phyloP scores from a whole-genome alignment of 1,140 invertebrate genomes.

The Lutraria rhynchaena region DNA sequence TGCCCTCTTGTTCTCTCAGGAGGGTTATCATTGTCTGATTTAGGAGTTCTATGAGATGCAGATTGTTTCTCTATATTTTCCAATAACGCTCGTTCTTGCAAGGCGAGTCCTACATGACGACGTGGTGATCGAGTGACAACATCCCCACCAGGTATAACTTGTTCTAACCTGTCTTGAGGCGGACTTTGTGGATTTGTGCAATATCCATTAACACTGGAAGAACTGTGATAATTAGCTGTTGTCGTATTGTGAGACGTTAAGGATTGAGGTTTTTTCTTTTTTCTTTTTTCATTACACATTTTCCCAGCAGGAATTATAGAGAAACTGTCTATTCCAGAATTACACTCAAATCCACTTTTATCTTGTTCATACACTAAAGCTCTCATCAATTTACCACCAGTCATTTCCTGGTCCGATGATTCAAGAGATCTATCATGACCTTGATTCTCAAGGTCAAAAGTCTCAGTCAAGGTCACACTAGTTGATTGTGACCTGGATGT shows the following conservation, averaged over 20 bases:
- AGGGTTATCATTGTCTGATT: too few species aligned
- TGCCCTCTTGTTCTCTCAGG: too few species aligned
- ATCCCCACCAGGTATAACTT: constrained; percentile 23
- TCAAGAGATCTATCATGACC: neutral
- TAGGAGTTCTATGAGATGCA: too few species aligned
- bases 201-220: too few species aligned
- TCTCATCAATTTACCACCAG: constrained; percentile 30
- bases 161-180: neutral
- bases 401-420: neutral
- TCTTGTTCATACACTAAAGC: constrained; percentile 44
- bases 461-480: neutral
- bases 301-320: constrained; percentile 22
- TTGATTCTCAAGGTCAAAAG: neutral
- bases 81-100: neutral
- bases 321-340: constrained; percentile 18
- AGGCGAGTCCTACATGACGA: neutral
- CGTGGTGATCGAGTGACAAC: neutral
- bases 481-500: neutral
- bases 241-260: too few species aligned
- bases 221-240: too few species aligned
- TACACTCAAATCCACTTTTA: neutral
- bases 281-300: neutral
- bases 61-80: neutral
- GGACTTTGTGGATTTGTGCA: too few species aligned
- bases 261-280: too few species aligned